These are phyloP conservation scores for Tetraneura akinire DNA, from an alignment of 1,140 invertebrate species.

Conservation along the genomic window DNA sequence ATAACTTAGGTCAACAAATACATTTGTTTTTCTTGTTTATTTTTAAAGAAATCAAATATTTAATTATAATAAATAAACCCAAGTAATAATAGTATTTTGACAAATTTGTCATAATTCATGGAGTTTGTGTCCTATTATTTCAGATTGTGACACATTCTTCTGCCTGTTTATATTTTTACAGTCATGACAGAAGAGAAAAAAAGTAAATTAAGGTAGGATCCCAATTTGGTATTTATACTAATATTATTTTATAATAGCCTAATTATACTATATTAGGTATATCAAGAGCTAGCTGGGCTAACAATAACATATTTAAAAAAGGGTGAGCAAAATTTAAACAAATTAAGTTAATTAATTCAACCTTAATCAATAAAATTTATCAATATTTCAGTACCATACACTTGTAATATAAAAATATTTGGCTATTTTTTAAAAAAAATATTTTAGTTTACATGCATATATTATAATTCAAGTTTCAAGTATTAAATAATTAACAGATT, in stretches of 20 bases:
- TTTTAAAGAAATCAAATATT: background rate
- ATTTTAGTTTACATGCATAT: no score
- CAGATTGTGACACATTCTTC: conserved; percentile 51
- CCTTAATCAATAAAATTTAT: no score
- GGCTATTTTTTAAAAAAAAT: no score
- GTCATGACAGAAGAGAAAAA: conserved; percentile 51
- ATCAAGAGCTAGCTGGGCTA: conserved; percentile 33
- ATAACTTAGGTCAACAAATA: no score
- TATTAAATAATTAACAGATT: no score
- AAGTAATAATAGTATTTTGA: conserved; percentile 12
- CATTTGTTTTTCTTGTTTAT: background rate
- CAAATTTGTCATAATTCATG: conserved; percentile 46
- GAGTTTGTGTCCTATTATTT: conserved; percentile 51
- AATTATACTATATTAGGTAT: conserved; percentile 35
- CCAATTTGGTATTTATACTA: conserved; percentile 48
- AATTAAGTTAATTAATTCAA: no score
- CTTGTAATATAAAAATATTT: no score
- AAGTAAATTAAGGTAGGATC: conserved; percentile 51
- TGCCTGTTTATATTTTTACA: conserved; percentile 50
- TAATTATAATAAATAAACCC: background rate
- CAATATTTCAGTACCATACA: no score
- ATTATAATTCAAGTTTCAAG: no score
- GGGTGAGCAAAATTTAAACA: conserved; percentile 37
- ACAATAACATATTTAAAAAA: conserved; percentile 49
- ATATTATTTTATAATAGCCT: conserved; percentile 44